Evolutionary conservation across 2,888 invertebrate genomes (phyloP).

Genomic region (Liopterus haemorrhoidalis): DNA sequence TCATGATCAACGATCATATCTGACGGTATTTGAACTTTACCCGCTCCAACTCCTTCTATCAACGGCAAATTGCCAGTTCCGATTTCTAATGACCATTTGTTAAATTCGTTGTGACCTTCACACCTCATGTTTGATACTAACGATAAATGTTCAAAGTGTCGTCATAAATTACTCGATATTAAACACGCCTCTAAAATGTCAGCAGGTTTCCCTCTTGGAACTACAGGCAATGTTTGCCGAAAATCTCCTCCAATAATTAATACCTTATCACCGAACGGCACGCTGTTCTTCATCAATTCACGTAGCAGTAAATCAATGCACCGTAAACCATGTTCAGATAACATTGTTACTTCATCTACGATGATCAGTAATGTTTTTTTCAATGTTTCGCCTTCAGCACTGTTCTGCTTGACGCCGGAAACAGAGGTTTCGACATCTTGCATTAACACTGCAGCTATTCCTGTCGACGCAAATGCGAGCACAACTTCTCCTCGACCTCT

Average conservation of each 20-base stretch:
- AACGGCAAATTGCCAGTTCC: too few relatives aligned
- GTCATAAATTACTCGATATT: slow-evolving; percentile 22
- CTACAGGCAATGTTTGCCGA: slow-evolving; percentile 27
- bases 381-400: neutral
- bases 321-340: slow-evolving; percentile 1
- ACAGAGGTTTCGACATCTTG: neutral
- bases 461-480: too few relatives aligned
- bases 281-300: slow-evolving; percentile 17
- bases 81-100: neutral
- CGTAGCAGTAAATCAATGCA: slow-evolving; percentile 12
- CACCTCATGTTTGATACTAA: slow-evolving; percentile 22
- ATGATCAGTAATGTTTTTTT: neutral
- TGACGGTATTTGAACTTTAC: too few relatives aligned
- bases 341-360: slow-evolving; percentile 19
- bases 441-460: neutral
- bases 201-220: slow-evolving; percentile 16
- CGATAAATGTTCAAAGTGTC: slow-evolving; percentile 15
- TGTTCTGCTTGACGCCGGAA: neutral
- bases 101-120: neutral
- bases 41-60: too few relatives aligned
- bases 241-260: slow-evolving; percentile 30
- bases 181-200: slow-evolving; percentile 18
- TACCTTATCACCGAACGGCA: slow-evolving; percentile 20
- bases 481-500: neutral
- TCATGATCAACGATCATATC: neutral